Conservation (phyloP, 2,113 vertebrate genomes). For the Saguinus imperator region DNA sequence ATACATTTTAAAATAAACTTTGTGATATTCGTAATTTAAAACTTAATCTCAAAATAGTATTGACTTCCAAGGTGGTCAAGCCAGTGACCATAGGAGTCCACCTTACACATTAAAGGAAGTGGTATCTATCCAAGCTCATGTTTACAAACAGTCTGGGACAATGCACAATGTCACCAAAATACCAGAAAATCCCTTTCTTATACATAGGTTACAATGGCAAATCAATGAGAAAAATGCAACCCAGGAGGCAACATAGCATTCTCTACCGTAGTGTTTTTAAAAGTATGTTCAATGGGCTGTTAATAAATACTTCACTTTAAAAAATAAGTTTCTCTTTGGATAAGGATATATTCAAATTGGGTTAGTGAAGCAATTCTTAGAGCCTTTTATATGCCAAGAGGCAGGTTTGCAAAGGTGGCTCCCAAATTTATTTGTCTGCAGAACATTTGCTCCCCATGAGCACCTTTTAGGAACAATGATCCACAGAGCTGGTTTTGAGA, state of each 20-base stretch:
- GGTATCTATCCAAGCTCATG: background rate
- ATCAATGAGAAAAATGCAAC: background rate
- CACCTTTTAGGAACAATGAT: background rate
- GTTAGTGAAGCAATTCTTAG: background rate
- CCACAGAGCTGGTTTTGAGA: background rate
- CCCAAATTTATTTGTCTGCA: background rate
- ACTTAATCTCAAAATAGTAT: background rate
- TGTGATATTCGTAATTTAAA: background rate
- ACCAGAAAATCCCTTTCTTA: background rate
- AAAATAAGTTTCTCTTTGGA: background rate
- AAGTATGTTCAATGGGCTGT: background rate
- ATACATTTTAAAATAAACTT: background rate
- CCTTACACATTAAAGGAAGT: background rate
- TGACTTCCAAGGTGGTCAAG: background rate
- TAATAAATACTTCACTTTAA: background rate
- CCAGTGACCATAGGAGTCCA: background rate
- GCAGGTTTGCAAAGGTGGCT: background rate
- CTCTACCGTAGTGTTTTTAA: background rate
- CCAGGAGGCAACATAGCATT: background rate
- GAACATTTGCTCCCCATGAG: background rate
- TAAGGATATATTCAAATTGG: background rate
- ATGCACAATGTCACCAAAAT: background rate
- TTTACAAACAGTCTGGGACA: background rate
- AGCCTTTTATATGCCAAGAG: background rate
- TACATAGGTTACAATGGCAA: background rate